These are phyloP conservation scores for Aphaenogaster rudis DNA, from an alignment of 1,140 invertebrate genomes.

Conservation along the genomic window DNA sequence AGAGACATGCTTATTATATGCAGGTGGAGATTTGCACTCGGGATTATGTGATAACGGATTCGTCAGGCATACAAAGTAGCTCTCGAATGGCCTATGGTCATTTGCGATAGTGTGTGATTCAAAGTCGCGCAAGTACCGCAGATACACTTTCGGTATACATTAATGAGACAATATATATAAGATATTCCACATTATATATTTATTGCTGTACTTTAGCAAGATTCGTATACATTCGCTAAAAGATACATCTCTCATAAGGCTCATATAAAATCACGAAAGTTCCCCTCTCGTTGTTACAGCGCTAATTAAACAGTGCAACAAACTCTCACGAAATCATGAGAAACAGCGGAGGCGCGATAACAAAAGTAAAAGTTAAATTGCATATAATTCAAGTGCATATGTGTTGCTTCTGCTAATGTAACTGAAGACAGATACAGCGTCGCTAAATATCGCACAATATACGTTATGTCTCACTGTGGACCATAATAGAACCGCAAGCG, in stretches of 20 bases:
- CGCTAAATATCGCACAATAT: constrained; percentile 27
- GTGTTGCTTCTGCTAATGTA: constrained; percentile 40
- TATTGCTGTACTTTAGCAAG: constrained; percentile 48
- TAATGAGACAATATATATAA: constrained; percentile 42
- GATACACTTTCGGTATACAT: constrained; percentile 15
- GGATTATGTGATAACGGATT: constrained; percentile 38
- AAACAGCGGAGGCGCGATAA: constrained; percentile 1
- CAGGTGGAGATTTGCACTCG: constrained; percentile 54
- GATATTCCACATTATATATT: constrained; percentile 61
- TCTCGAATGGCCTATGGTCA: background rate
- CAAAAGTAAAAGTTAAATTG: constrained; percentile 51
- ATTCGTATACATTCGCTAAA: constrained; percentile 47
- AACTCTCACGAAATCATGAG: constrained; percentile 40
- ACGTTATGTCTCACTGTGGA: constrained; percentile 17
- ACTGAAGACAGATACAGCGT: constrained; percentile 7
- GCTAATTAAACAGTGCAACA: constrained; percentile 43
- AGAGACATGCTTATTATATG: constrained; percentile 57
- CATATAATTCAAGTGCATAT: constrained; percentile 39
- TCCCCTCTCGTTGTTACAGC: constrained; percentile 49
- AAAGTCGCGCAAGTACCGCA: constrained; percentile 27
- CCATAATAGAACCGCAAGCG: constrained; percentile 28
- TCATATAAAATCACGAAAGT: constrained; percentile 61
- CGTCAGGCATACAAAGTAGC: constrained; percentile 49
- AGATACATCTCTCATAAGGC: constrained; percentile 40
- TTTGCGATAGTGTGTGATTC: constrained; percentile 19